phyloP scores from a whole-genome alignment of 2,888 invertebrate species.

The Congeria kusceri region DNA sequence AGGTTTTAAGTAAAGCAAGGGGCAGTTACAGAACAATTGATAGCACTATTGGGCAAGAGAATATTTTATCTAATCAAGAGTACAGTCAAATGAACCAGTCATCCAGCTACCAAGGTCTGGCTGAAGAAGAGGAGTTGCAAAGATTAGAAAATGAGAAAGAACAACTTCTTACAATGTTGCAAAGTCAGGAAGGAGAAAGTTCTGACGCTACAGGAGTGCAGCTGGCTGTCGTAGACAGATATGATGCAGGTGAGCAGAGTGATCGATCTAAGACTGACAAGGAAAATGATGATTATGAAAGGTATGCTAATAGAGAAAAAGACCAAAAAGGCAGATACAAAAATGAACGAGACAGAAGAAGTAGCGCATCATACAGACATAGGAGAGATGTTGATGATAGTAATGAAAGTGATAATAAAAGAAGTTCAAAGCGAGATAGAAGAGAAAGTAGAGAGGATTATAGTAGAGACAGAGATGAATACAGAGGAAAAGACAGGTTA shows the following conservation, averaged over 20 bases:
- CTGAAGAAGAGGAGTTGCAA: conserved; percentile 37
- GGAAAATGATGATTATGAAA: conserved; percentile 17
- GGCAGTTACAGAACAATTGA: too few species aligned
- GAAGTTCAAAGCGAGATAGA: conserved; percentile 40
- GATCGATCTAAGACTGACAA: conserved; percentile 3
- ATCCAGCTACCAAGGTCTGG: not conserved
- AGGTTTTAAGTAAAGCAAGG: conserved; percentile 35
- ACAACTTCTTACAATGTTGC: conserved; percentile 22
- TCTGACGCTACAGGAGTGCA: conserved; percentile 1
- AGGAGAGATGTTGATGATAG: conserved; percentile 30
- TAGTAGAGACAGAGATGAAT: conserved; percentile 30
- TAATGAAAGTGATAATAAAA: not conserved
- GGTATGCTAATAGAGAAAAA: not conserved
- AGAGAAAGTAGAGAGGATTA: conserved; percentile 24
- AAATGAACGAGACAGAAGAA: conserved; percentile 19
- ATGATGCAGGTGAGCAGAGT: conserved; percentile 1
- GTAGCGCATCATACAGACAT: conserved; percentile 22
- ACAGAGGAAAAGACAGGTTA: conserved; percentile 28
- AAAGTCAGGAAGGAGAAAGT: conserved; percentile 7
- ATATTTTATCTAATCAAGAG: not conserved
- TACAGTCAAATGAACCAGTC: not conserved
- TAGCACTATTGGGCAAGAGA: not conserved
- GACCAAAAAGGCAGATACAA: not conserved
- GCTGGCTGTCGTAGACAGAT: conserved; percentile 21
- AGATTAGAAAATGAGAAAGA: conserved; percentile 46